Evolutionary conservation across 2,113 vertebrate genomes (phyloP), one percentile per base, ranked within the genome.

Genomic region (Potamarius usumacintae): DNA sequence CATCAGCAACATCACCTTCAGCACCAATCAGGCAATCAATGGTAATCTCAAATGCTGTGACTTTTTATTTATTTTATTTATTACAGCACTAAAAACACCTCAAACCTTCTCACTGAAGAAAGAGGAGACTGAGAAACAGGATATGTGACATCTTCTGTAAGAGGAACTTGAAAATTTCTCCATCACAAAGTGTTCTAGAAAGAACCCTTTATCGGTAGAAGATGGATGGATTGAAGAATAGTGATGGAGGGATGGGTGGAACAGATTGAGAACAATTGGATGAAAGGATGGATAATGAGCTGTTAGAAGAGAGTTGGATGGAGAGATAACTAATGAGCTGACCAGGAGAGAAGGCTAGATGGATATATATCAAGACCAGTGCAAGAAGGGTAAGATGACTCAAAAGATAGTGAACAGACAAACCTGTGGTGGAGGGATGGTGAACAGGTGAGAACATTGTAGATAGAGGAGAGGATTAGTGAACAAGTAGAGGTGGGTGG

Each of bases 1-100:
- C 3, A 48, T 82, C 50, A 86, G 85, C 81, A 83, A 42, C 62
- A 88, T 14, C 15, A 85, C 85, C 27, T 91, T 91, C 55, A 67
- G 84, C 34, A 55, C 58, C 0, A 89, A 91, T 5, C 71, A 86
- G 85, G 27, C 58, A 0, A 25, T 91, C 86, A 85, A 83, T 87
- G 78, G 92, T 92, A 85, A 52, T 67, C 27, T 20, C 7, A 18
- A 20, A 2, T 12, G 4, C 62, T 9, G 30, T 5, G 12, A 34
- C 42, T 42, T 42, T 11, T 1, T 5, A 76, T 12, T 52, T 34
- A 4, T 30, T 48, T n/a, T 27, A 17, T 62, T 78, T 55, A 27
- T 34, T 12, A 5, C 14, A 25, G 18, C 17, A 18, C 48, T 82
- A 14, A 52, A 48, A 5, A 62, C 7, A 7, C 7, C 34, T 71